phyloP scores from a whole-genome alignment of 1,140 invertebrate species.

The Cydia splendana region DNA sequence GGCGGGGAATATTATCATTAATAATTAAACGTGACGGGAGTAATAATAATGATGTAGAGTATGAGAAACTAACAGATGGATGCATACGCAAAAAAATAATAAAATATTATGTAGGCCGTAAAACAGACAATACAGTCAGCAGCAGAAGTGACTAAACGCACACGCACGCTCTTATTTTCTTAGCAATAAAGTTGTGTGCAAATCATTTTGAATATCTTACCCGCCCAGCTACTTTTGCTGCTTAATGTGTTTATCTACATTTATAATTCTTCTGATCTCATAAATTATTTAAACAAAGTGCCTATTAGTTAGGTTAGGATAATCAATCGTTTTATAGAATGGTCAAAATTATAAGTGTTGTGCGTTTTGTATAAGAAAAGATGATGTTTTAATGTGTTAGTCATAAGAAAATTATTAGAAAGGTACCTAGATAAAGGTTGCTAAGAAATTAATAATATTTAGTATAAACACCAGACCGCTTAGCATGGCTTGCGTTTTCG shows the following conservation, averaged over 20 bases:
- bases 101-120: too few relatives aligned
- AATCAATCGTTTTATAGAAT: not conserved
- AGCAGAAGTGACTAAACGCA: too few relatives aligned
- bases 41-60: not conserved
- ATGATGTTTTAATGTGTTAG: not conserved
- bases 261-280: slow-evolving; percentile 3
- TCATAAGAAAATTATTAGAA: slow-evolving; percentile 4
- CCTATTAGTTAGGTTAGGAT: slow-evolving; percentile 16
- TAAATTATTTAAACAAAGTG: slow-evolving; percentile 7
- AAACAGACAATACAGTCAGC: too few relatives aligned
- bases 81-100: too few relatives aligned
- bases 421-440: not conserved
- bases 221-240: too few relatives aligned
- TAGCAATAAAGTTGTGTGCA: too few relatives aligned
- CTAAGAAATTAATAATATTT: not conserved
- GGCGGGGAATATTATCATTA: not conserved
- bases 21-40: not conserved
- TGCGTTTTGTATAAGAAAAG: not conserved
- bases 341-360: not conserved
- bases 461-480: too few relatives aligned
- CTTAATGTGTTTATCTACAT: too few relatives aligned
- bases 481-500: too few relatives aligned
- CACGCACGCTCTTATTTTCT: too few relatives aligned
- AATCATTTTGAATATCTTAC: too few relatives aligned
- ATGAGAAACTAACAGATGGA: too few relatives aligned